Evolutionary conservation across 2,113 vertebrate species (phyloP).

Genomic region (Panurus biarmicus): DNA sequence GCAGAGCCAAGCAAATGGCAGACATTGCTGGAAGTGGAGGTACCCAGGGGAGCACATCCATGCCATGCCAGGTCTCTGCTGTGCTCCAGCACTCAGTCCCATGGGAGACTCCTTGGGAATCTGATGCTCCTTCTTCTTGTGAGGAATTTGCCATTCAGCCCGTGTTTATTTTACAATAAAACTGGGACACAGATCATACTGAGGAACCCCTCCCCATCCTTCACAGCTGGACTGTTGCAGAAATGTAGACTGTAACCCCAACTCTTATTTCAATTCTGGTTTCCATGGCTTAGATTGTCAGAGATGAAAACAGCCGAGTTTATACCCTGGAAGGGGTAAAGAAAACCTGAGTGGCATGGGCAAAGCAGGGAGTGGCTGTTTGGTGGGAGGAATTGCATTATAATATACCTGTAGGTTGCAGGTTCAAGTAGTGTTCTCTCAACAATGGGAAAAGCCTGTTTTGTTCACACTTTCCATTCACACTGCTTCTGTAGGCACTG

Average conservation of each 20-base stretch:
- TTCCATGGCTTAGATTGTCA: not conserved
- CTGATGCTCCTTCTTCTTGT: not conserved
- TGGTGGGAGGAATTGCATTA: not conserved
- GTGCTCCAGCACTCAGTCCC: not conserved
- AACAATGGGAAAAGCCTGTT: not conserved
- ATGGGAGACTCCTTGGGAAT: not conserved
- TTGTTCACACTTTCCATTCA: not conserved
- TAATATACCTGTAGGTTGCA: not conserved
- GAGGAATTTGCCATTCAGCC: not conserved
- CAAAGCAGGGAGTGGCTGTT: not conserved
- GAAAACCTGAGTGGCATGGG: not conserved
- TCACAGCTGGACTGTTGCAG: not conserved
- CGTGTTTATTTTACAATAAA: not conserved
- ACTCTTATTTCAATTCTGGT: not conserved
- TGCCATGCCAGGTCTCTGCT: not conserved
- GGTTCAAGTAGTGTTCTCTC: not conserved
- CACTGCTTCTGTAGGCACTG: not conserved
- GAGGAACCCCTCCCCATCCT: not conserved
- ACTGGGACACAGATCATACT: not conserved
- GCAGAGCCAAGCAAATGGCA: not conserved
- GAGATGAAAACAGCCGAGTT: not conserved
- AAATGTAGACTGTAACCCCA: not conserved
- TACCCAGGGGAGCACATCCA: not conserved
- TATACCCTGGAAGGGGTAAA: not conserved
- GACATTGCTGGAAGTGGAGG: not conserved